Evolutionary conservation across 2,888 invertebrate genomes (phyloP).

Genomic region (Uropetala carovei): DNA sequence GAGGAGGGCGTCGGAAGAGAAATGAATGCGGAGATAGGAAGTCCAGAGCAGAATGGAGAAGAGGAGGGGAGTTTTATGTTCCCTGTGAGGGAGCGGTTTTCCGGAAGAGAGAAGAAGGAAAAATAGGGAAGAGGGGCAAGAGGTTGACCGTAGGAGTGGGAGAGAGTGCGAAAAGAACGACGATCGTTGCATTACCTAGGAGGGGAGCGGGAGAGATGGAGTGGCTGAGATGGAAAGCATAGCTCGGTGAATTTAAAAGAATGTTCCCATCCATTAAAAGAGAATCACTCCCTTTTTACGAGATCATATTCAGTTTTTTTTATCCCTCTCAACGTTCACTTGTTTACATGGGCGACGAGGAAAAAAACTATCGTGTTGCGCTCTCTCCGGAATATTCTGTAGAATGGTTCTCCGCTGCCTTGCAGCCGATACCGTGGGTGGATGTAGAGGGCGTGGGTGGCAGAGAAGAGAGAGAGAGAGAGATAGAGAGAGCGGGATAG

Average conservation of each 20-base stretch:
- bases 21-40: too few relatives aligned
- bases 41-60: neutral
- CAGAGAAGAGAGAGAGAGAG: neutral
- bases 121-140: neutral
- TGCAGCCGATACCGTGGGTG: neutral
- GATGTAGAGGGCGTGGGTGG: constrained; percentile 22
- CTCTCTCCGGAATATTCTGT: neutral
- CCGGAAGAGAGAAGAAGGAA: neutral
- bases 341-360: neutral
- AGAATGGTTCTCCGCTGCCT: neutral
- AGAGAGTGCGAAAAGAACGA: too few relatives aligned
- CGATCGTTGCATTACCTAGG: too few relatives aligned
- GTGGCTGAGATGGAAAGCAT: too few relatives aligned
- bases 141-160: too few relatives aligned
- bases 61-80: too few relatives aligned
- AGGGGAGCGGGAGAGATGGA: too few relatives aligned
- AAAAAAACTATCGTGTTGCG: neutral
- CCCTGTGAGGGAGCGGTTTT: neutral
- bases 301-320: too few relatives aligned
- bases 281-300: too few relatives aligned
- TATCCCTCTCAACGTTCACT: too few relatives aligned
- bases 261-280: too few relatives aligned
- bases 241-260: too few relatives aligned
- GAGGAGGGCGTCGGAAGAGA: neutral
- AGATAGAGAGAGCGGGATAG: neutral